Percentiles rank a stretch among this genome's conserved stretches.
phyloP scores from a whole-genome alignment of 1,140 invertebrate genomes.

The Tyrophagus putrescentiae region DNA sequence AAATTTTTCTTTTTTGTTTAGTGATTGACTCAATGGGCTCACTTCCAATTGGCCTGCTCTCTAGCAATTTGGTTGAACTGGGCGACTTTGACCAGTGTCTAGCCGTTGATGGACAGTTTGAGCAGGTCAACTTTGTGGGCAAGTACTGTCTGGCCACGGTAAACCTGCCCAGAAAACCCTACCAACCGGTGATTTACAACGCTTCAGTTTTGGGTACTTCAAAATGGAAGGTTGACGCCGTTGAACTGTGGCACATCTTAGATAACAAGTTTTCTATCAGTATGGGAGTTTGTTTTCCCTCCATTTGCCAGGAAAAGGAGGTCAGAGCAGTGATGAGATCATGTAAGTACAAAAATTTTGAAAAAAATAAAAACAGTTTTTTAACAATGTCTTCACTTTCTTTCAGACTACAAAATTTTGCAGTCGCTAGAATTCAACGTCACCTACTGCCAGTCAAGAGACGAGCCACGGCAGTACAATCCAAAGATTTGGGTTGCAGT shows the following conservation, averaged over 20 bases:
- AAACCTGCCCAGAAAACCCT: neutral
- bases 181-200: neutral
- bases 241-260: slow-evolving; percentile 15
- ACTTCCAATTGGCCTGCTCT: slow-evolving; percentile 18
- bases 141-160: slow-evolving; percentile 21
- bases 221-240: slow-evolving; percentile 1
- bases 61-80: slow-evolving; percentile 19
- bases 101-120: slow-evolving; percentile 1
- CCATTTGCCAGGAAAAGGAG: slow-evolving; percentile 9
- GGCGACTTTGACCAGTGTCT: slow-evolving; percentile 24
- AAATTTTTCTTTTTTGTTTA: slow-evolving; percentile 1
- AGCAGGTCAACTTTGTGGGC: slow-evolving; percentile 18
- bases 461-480: neutral
- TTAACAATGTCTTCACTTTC: neutral
- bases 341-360: neutral
- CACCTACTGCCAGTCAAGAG: slow-evolving; percentile 3
- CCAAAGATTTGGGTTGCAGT: neutral
- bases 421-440: neutral
- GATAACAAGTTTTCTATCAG: slow-evolving; percentile 15
- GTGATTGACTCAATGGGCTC: slow-evolving; percentile 23
- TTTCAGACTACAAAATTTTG: neutral
- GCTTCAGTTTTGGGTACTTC: neutral
- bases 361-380: neutral
- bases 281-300: slow-evolving; percentile 15
- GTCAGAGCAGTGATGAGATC: neutral